Evolutionary conservation across 1,140 invertebrate genomes (phyloP), one percentile per base, ranked within the genome.

Genomic region (Euborellia annulipes): DNA sequence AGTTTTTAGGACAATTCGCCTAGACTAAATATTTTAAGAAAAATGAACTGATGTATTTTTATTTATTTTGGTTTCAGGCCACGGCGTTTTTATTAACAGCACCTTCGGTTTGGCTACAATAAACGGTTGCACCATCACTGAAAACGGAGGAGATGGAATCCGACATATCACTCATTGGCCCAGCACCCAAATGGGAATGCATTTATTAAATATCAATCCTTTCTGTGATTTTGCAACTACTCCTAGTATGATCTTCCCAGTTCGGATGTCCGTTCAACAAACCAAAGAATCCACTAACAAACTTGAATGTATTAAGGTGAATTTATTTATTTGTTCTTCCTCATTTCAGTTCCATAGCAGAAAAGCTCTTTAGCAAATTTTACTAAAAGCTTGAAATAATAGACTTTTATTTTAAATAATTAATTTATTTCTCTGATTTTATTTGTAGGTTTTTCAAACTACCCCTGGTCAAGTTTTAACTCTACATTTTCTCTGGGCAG

Each of bases 11-110:
- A n/a, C n/a, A n/a, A n/a, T n/a, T n/a, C n/a, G n/a, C n/a, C n/a
- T n/a, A n/a, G n/a, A n/a, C n/a, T n/a, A n/a, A n/a, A n/a, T n/a
- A n/a, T n/a, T n/a, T n/a, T n/a, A n/a, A n/a, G n/a, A n/a, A n/a
- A n/a, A n/a, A n/a, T n/a, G n/a, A n/a, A n/a, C n/a, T n/a, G n/a
- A n/a, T n/a, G n/a, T n/a, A n/a, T n/a, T n/a, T n/a, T n/a, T 17
- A 9, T 37, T 6, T 14, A 9, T 52, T 23, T 45, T 36, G 38
- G 47, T 57, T 46, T 14, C 51, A 76, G 88, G 89, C 38, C 86
- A 89, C 56, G 89, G 89, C 11, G 66, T 93, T 23, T 92, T 84
- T 62, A 70, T 93, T 2, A 94, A 93, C 62, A 87, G 83, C 41
- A 86, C 83, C 14, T 77, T 75, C 50, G 88, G 87, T 11, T 65